Percentiles rank a stretch among this genome's conserved stretches.
Evolutionary conservation across 2,888 invertebrate species (phyloP).

Genomic region (Ypsolopha sequella): DNA sequence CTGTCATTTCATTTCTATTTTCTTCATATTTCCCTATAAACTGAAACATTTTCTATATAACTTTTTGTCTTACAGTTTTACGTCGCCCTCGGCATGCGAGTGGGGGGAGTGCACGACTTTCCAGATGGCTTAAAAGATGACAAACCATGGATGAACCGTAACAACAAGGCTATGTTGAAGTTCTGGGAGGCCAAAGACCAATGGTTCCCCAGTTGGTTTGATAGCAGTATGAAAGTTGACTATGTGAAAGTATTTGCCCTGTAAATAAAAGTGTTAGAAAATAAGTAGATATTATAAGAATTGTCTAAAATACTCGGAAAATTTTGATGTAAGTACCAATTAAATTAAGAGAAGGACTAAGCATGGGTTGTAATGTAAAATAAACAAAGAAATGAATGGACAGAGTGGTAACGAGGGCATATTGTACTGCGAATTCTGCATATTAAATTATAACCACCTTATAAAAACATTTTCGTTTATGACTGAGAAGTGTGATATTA

Average conservation of each 20-base stretch:
- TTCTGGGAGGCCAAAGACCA: conserved; percentile 74
- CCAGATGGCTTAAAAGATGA: conserved; percentile 57
- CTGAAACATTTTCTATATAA: no score
- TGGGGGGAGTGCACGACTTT: conserved; percentile 83
- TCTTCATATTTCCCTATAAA: no score
- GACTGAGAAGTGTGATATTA: no score
- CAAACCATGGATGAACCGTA: conserved; percentile 84
- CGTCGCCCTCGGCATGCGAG: conserved; percentile 81
- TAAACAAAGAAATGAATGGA: no score
- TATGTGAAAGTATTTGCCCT: conserved; percentile 72
- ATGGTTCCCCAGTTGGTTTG: conserved; percentile 76
- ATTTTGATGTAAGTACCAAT: no score
- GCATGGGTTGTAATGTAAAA: no score
- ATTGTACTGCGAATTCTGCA: no score
- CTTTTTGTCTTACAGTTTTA: conserved; percentile 73
- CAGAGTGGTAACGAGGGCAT: no score
- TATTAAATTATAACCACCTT: no score
- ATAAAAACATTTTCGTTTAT: no score
- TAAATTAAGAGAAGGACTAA: no score
- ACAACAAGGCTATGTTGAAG: conserved; percentile 71
- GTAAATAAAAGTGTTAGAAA: conserved; percentile 16
- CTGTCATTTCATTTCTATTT: no score
- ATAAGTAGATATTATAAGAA: background rate
- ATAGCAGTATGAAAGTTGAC: conserved; percentile 68
- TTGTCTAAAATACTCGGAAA: background rate